Percentiles rank a stretch among this genome's conserved stretches.
These are phyloP conservation scores for Albula glossodonta DNA, from an alignment of 2,113 vertebrate species.

Conservation along the genomic window DNA sequence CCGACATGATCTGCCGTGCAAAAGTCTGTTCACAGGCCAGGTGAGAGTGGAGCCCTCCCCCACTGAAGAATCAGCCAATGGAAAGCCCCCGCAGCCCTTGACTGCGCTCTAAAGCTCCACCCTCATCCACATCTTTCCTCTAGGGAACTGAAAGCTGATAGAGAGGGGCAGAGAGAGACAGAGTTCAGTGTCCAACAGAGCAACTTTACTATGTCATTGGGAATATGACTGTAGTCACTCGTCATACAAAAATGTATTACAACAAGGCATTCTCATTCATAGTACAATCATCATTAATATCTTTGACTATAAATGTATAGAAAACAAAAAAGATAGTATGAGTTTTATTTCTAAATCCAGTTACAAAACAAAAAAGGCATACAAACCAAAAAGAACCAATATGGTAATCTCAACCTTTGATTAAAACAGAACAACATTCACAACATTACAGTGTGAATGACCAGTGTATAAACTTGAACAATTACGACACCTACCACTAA, in stretches of 20 bases:
- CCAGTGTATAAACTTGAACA: not conserved
- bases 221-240: too few relatives aligned
- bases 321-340: not conserved
- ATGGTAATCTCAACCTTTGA: too few relatives aligned
- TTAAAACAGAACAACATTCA: not conserved
- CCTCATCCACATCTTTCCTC: constrained; percentile 22
- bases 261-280: not conserved
- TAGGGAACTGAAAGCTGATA: constrained; percentile 30
- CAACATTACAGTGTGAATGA: not conserved
- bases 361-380: too few relatives aligned
- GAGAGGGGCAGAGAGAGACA: not conserved
- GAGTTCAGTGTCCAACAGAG: not conserved
- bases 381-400: too few relatives aligned
- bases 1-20: constrained; percentile 75
- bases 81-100: constrained; percentile 29
- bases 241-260: not conserved
- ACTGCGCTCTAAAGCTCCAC: constrained; percentile 18
- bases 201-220: too few relatives aligned
- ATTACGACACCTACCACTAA: not conserved
- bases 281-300: not conserved
- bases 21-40: constrained; percentile 33
- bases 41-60: constrained; percentile 33
- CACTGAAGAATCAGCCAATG: constrained; percentile 37
- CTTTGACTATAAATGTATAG: not conserved
- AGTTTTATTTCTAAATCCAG: not conserved